Conservation (phyloP, 2,888 invertebrate species). For the Laspeyria flexula region DNA sequence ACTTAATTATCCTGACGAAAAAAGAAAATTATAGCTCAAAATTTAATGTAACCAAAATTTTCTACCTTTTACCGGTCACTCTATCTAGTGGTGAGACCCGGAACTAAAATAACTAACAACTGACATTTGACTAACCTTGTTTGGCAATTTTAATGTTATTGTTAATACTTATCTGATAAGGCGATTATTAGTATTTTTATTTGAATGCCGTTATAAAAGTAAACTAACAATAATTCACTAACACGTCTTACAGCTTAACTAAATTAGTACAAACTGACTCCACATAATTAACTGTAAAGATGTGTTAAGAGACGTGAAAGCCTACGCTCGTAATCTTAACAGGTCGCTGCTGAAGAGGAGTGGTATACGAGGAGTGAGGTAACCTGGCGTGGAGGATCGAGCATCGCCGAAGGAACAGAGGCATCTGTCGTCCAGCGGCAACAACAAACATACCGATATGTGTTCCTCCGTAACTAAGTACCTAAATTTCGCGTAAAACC, state of each 20-base stretch:
- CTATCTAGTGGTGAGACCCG: conserved; percentile 27
- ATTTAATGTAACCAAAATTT: conserved; percentile 38
- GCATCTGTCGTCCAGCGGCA: conserved; percentile 43
- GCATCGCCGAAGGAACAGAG: conserved; percentile 30
- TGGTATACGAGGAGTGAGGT: conserved; percentile 78
- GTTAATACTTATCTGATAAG: background rate
- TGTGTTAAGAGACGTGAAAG: conserved; percentile 78
- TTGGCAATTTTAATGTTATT: background rate
- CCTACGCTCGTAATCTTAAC: conserved; percentile 72
- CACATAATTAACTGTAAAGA: conserved; percentile 9
- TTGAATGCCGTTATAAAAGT: background rate
- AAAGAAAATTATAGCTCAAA: conserved; percentile 28
- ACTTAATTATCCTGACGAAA: conserved; percentile 26
- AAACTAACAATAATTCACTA: conserved; percentile 24
- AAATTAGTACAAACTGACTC: background rate
- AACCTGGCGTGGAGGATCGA: conserved; percentile 67
- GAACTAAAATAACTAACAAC: conserved; percentile 16
- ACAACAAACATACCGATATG: conserved; percentile 62
- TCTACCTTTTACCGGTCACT: conserved; percentile 17
- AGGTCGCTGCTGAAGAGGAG: conserved; percentile 83
- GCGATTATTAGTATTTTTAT: background rate
- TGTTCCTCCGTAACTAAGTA: conserved; percentile 74
- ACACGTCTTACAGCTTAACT: conserved; percentile 1
- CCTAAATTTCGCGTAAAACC: conserved; percentile 62
- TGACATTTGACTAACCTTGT: conserved; percentile 2